These are phyloP conservation scores for Leptinotarsa peninsularis DNA, from an alignment of 2,888 invertebrate genomes.

Conservation along the genomic window DNA sequence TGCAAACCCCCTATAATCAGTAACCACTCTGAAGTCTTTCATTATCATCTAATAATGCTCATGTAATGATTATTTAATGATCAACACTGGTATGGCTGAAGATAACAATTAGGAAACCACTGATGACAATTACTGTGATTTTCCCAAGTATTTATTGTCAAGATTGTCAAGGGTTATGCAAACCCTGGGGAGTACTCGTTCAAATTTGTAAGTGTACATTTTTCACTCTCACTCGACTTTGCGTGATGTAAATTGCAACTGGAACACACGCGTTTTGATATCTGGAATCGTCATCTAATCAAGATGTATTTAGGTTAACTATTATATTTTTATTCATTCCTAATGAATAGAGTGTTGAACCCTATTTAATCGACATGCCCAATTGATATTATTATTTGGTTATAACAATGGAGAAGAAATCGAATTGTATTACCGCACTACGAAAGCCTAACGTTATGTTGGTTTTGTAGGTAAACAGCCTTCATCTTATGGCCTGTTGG, in stretches of 20 bases:
- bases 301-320: slow-evolving; percentile 32
- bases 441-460: too few relatives aligned
- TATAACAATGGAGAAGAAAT: too few relatives aligned
- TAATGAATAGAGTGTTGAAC: slow-evolving; percentile 27
- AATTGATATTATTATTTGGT: too few relatives aligned
- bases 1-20: too few relatives aligned
- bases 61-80: background rate
- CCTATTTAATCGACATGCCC: background rate
- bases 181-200: background rate
- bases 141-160: background rate
- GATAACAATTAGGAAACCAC: background rate
- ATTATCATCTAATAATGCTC: background rate
- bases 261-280: slow-evolving; percentile 32
- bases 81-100: background rate
- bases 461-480: too few relatives aligned
- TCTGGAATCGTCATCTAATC: slow-evolving; percentile 31
- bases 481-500: too few relatives aligned
- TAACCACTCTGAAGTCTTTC: too few relatives aligned
- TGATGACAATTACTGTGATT: background rate
- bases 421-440: too few relatives aligned
- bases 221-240: slow-evolving; percentile 21
- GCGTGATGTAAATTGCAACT: slow-evolving; percentile 27
- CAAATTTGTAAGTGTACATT: background rate
- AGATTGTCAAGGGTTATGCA: slow-evolving; percentile 1
- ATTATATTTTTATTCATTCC: slow-evolving; percentile 17